Evolutionary conservation across 2,113 vertebrate species (phyloP).

Genomic region (Peucedramus taeniatus): DNA sequence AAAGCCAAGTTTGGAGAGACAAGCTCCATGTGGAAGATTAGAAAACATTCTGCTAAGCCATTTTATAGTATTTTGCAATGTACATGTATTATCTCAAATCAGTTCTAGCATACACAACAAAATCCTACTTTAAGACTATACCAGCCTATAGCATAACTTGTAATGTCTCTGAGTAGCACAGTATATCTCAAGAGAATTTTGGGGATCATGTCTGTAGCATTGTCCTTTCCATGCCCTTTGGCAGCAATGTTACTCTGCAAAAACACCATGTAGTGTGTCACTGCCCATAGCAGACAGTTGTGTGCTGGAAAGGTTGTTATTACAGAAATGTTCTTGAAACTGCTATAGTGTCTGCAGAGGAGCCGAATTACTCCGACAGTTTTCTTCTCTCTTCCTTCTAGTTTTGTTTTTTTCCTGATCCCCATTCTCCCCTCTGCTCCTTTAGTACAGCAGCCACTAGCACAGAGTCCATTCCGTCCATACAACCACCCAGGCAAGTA

Average conservation of each 20-base stretch:
- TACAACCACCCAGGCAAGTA: neutral
- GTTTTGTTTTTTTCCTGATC: neutral
- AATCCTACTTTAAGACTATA: neutral
- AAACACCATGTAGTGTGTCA: neutral
- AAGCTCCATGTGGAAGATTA: neutral
- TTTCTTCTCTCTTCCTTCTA: neutral
- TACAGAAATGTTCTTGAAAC: neutral
- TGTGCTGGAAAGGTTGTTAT: neutral
- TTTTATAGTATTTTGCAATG: neutral
- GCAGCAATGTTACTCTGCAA: neutral
- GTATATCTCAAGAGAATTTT: neutral
- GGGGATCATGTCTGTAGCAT: rapidly evolving
- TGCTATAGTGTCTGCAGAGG: neutral
- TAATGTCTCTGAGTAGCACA: neutral
- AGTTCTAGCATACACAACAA: neutral
- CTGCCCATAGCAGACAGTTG: neutral
- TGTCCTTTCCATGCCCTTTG: neutral
- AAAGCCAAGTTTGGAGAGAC: neutral
- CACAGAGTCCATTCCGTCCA: neutral
- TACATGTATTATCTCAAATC: neutral
- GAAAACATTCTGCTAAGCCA: neutral
- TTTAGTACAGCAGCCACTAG: neutral
- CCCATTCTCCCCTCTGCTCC: neutral
- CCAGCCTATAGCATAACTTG: neutral
- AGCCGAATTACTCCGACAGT: neutral